These are phyloP conservation scores for Craseonycteris thonglongyai DNA, from an alignment of 2,113 vertebrate species.

Conservation along the genomic window DNA sequence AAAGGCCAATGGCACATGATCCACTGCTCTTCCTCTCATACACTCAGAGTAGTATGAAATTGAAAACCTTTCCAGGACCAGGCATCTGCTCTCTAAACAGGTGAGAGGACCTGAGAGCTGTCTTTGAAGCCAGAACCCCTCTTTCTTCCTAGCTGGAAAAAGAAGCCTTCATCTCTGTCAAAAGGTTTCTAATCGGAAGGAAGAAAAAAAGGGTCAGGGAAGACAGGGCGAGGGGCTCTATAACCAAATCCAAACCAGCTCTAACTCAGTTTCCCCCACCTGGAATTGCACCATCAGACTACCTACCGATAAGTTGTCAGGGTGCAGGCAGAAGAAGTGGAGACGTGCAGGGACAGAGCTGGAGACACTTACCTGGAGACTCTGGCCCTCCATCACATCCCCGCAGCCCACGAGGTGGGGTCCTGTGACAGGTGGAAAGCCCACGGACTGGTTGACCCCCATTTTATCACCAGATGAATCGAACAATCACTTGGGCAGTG, in stretches of 20 bases:
- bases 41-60: background rate
- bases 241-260: background rate
- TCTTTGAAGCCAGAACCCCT: background rate
- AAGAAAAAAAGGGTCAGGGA: background rate
- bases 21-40: background rate
- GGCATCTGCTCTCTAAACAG: background rate
- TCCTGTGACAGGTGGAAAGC: conserved; percentile 70
- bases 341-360: fast-evolving
- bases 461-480: conserved; percentile 24
- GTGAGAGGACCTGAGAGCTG: background rate
- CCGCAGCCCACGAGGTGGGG: conserved; percentile 75
- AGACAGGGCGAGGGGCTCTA: background rate
- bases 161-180: background rate
- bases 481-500: background rate
- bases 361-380: conserved; percentile 69
- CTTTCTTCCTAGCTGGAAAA: background rate
- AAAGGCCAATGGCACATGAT: background rate
- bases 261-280: background rate
- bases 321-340: background rate
- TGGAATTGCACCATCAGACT: background rate
- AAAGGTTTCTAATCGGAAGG: background rate
- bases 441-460: conserved; percentile 70
- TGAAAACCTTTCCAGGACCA: background rate
- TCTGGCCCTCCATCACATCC: conserved; percentile 80
- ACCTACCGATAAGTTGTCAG: background rate